These are phyloP conservation scores for Lapara coniferarum DNA, from an alignment of 2,888 invertebrate genomes.

Conservation along the genomic window DNA sequence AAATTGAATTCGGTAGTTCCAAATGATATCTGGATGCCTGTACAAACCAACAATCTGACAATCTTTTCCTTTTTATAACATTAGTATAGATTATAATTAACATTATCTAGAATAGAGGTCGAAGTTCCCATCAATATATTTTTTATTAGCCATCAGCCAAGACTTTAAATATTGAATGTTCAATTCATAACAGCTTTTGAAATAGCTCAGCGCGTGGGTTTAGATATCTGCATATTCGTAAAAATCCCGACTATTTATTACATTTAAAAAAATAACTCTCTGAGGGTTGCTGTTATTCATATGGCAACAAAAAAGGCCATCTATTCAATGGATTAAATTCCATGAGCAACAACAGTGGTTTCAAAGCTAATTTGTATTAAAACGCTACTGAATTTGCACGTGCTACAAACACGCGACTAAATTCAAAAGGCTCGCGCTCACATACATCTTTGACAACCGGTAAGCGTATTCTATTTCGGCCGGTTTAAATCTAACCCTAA, in stretches of 20 bases:
- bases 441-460: slow-evolving; percentile 29
- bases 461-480: slow-evolving; percentile 41
- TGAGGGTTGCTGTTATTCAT: slow-evolving; percentile 2
- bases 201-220: slow-evolving; percentile 59
- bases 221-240: slow-evolving; percentile 49
- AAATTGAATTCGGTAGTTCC: no score
- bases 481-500: slow-evolving; percentile 68
- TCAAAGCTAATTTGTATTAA: slow-evolving; percentile 32
- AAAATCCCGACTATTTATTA: slow-evolving; percentile 15
- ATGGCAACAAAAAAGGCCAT: slow-evolving; percentile 13
- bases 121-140: slow-evolving; percentile 61
- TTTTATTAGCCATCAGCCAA: slow-evolving; percentile 59
- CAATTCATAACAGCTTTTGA: slow-evolving; percentile 53
- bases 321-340: slow-evolving; percentile 20
- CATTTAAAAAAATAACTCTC: slow-evolving; percentile 5
- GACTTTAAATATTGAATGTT: slow-evolving; percentile 57
- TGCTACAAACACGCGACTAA: slow-evolving; percentile 36
- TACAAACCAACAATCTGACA: no score
- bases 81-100: slow-evolving; percentile 25
- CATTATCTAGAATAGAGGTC: slow-evolving; percentile 45
- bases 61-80: no score
- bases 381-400: slow-evolving; percentile 42
- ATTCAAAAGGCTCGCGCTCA: slow-evolving; percentile 32
- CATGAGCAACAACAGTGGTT: slow-evolving; percentile 34
- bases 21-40: no score